Percentiles rank a stretch among this genome's conserved stretches.
Conservation (phyloP, 2,113 vertebrate genomes). For the Acanthochromis polyacanthus region DNA sequence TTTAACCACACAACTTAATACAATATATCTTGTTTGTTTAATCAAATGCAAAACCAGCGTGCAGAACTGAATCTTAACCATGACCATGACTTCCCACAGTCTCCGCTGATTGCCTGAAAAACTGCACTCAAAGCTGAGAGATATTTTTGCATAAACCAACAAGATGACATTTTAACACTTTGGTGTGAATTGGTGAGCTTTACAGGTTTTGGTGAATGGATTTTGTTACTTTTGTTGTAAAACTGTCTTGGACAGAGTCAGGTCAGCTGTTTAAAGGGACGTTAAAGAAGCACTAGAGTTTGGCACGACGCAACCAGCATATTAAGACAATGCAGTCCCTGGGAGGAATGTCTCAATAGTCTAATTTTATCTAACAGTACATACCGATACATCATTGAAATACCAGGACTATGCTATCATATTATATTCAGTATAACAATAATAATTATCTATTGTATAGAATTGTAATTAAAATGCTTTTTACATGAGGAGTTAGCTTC, state of each 20-base stretch:
- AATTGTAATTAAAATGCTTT: too few species aligned
- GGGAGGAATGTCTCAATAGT: not conserved
- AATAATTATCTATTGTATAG: too few species aligned
- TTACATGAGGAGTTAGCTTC: too few species aligned
- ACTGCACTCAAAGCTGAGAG: not conserved
- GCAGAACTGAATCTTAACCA: too few species aligned
- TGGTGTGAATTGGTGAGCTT: not conserved
- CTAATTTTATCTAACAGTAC: not conserved
- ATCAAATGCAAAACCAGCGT: too few species aligned
- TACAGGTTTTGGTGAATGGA: constrained; percentile 2
- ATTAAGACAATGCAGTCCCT: not conserved
- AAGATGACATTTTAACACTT: not conserved
- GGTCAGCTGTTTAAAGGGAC: constrained; percentile 11
- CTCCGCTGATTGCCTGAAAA: too few species aligned
- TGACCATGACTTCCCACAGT: too few species aligned
- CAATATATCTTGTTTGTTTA: too few species aligned
- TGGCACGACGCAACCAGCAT: constrained; percentile 2
- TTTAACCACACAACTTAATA: too few species aligned
- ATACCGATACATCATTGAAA: not conserved
- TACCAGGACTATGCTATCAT: not conserved
- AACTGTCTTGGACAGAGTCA: constrained; percentile 14
- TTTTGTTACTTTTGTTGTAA: not conserved
- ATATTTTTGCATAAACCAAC: not conserved
- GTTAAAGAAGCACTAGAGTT: constrained; percentile 7
- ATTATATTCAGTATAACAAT: too few species aligned